These are phyloP conservation scores for Eubasilissa regina DNA, from an alignment of 1,140 invertebrate genomes.

Conservation along the genomic window DNA sequence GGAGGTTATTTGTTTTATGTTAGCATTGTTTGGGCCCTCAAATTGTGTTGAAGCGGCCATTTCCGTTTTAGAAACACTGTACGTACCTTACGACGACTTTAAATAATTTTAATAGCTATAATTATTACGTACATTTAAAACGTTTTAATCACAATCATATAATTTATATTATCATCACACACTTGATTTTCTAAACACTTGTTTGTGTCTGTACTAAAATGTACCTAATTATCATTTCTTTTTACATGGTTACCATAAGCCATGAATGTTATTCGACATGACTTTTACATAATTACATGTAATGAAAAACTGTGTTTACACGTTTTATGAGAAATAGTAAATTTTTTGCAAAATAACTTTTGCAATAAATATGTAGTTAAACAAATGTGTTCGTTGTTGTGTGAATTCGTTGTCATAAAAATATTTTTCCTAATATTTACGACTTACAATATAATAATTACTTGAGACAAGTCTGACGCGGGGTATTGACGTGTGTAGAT, in stretches of 20 bases:
- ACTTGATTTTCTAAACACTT: too few relatives aligned
- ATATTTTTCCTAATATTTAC: slow-evolving; percentile 44
- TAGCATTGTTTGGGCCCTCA: neutral
- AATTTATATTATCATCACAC: too few relatives aligned
- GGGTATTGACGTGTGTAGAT: neutral
- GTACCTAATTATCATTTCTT: too few relatives aligned
- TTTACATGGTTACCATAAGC: too few relatives aligned
- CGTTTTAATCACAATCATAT: too few relatives aligned
- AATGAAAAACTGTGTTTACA: too few relatives aligned
- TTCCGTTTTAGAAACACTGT: neutral
- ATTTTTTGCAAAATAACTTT: neutral
- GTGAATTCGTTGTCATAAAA: slow-evolving; percentile 35
- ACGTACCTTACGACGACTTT: too few relatives aligned
- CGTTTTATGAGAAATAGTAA: neutral
- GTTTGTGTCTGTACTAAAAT: too few relatives aligned
- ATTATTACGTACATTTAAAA: too few relatives aligned
- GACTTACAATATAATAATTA: slow-evolving; percentile 29
- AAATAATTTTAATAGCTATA: too few relatives aligned
- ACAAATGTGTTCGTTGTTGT: slow-evolving; percentile 39
- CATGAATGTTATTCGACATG: too few relatives aligned
- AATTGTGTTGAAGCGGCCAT: slow-evolving; percentile 12
- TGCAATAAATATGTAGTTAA: neutral
- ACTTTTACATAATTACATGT: too few relatives aligned
- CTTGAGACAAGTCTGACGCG: slow-evolving; percentile 38
- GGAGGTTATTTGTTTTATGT: slow-evolving; percentile 24